Base-by-base conservation (phyloP, 2,888 invertebrate genomes). In the Melipona bicolor region DNA sequence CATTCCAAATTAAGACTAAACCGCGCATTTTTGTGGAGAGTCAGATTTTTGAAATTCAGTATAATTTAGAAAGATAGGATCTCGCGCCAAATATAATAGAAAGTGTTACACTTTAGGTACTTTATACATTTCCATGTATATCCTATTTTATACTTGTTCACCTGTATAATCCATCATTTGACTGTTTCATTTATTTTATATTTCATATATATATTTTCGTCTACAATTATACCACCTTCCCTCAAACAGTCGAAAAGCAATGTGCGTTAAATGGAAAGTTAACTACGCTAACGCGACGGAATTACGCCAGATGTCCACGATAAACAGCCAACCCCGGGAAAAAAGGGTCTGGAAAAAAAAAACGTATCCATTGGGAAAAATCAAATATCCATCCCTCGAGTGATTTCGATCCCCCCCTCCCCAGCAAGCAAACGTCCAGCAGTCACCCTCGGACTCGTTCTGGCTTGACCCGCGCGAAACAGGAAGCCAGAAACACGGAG, bases 271-370 rank as follows among this genome's bases (percentile, higher is more conserved):
- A 61, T 24, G 6, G 27, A 19, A 24, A 4, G 24, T 52, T 61
- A 69, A 64, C 56, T 32, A 64, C 72, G 75, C 72, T n/a, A n/a
- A 13, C 17, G 64, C 54, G 56, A 56, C 19, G 61, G 56, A 84
- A 84, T 77, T 74, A 75, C 65, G 77, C 77, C 85, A 85, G 85
- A 84, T 85, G 84, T 49, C 27, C 56, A 32, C 27, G 49, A 50
- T 65, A 77, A 77, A 65, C 71, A 77, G 21, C 21, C 32, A 64
- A 13, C 19, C 13, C n/a, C 6, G 2, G 4, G 17, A 67, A 59
- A 67, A 76, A 64, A 52, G 52, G 4, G 21, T 11, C 0, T 27
- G 1, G 1, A 27, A 56, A n/a, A 43, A 19, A 15, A 5, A n/a
- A 70, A 73, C 79, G 67, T 64, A 75, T 67, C 56, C 75, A 75